Percentiles rank a stretch among this genome's conserved stretches.
Evolutionary conservation across 2,113 vertebrate genomes (phyloP).

Genomic region (Dicrurus megarhynchus): DNA sequence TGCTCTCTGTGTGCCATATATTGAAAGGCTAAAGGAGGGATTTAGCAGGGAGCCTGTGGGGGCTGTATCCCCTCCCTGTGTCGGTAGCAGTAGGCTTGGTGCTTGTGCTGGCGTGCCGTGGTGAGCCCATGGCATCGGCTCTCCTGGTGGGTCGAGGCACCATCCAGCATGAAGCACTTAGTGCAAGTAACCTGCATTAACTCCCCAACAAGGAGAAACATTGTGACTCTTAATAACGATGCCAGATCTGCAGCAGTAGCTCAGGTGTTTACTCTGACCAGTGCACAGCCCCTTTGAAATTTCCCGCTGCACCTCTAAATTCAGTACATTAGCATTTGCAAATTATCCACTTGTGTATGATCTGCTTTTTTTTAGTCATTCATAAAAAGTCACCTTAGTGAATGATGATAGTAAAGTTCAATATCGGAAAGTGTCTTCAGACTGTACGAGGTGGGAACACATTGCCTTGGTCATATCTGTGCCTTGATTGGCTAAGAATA

Average conservation of each 20-base stretch:
- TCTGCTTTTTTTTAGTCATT: not conserved
- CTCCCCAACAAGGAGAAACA: not conserved
- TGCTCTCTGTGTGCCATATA: not conserved
- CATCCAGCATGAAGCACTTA: not conserved
- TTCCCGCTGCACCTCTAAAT: not conserved
- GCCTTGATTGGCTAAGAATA: not conserved
- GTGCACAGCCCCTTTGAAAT: not conserved
- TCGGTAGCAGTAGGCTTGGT: accelerated
- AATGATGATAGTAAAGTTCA: not conserved
- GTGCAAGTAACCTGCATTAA: not conserved
- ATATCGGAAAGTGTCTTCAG: not conserved
- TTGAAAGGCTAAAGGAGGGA: not conserved
- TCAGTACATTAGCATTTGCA: not conserved
- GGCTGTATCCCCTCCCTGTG: not conserved
- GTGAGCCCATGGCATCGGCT: accelerated
- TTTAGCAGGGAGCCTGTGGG: not conserved
- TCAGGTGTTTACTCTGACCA: not conserved
- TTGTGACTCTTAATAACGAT: not conserved
- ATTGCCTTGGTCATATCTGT: not conserved
- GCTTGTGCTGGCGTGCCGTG: accelerated
- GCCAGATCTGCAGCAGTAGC: not conserved
- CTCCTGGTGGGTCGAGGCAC: not conserved
- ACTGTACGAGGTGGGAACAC: not conserved
- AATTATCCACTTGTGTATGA: not conserved
- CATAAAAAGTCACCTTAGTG: not conserved